phyloP scores from a whole-genome alignment of 2,888 invertebrate species.

The Drosophila affinis region DNA sequence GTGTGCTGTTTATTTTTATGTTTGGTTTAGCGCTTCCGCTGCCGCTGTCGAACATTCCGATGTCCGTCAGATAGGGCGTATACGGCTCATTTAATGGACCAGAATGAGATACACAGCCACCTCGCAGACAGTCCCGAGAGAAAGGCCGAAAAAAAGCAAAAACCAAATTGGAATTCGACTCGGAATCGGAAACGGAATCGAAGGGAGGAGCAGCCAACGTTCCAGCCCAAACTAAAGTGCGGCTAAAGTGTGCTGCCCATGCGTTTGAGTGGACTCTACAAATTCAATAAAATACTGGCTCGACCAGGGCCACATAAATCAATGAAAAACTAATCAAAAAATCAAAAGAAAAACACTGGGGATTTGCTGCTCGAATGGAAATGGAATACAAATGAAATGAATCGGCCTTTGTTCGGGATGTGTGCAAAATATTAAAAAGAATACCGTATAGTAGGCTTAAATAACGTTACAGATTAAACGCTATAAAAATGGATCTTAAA shows the following conservation, averaged over 20 bases:
- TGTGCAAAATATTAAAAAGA: neutral
- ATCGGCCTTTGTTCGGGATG: neutral
- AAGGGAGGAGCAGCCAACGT: conserved; percentile 22
- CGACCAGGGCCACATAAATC: conserved; percentile 57
- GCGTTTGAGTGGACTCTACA: neutral
- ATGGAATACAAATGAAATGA: conserved; percentile 42
- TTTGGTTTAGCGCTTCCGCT: conserved; percentile 77
- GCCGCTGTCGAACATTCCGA: conserved; percentile 24
- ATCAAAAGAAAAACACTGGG: conserved; percentile 55
- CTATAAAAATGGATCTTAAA: neutral
- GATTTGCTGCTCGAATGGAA: conserved; percentile 39
- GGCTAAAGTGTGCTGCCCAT: conserved; percentile 9
- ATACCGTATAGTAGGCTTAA: conserved; percentile 1
- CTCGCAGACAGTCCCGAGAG: neutral
- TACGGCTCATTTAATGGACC: conserved; percentile 66
- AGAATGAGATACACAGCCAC: conserved; percentile 63
- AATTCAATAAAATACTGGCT: conserved; percentile 47
- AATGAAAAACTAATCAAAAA: conserved; percentile 72
- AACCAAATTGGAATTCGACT: conserved; percentile 12
- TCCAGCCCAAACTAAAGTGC: conserved; percentile 37
- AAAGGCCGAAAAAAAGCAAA: conserved; percentile 32
- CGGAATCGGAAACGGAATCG: neutral
- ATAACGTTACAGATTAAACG: neutral
- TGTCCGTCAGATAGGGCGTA: conserved; percentile 53
- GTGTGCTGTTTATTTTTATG: conserved; percentile 79